Base-by-base conservation (phyloP, 2,888 invertebrate genomes). In the Palloptera scutellata region DNA sequence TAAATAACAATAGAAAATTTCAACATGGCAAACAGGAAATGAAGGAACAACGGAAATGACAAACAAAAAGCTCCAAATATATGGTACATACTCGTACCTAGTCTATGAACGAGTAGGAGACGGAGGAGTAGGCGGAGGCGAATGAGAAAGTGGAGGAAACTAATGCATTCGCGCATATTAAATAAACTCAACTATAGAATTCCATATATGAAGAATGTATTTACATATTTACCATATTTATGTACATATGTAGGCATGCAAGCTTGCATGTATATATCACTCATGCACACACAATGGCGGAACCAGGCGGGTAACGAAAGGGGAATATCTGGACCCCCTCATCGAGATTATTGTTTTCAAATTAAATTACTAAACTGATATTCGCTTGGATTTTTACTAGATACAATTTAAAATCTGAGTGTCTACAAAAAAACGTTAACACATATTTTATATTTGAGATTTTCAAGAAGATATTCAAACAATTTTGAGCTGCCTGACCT, bases 1-100 rank as follows among this genome's bases (percentile, higher is more conserved):
- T 40, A 52, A 68, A 42, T 48, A 64, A 54, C 65, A 66, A 66
- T 66, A 60, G 64, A 66, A 45, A 68, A 73, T 62, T 67, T 61
- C 69, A 68, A 67, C 51, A 66, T 70, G 71, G 66, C 68, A 69
- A 68, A 74, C 73, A 70, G 73, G 73, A 74, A 67, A 70, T 71
- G 71, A 65, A 60, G 68, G 64, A 69, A 71, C 70, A 70, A 70
- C 72, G 71, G 72, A 74, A 65, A 70, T 71, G 73, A 70, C 69
- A 68, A 66, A 71, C 57, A 69, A 66, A 70, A 68, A 64, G 51
- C 68, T 57, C 48, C 64, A 17, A 61, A 64, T 55, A 62, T 42
- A 40, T 54, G 65, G 60, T n/a, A n/a, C n/a, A n/a, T n/a, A n/a
- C n/a, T n/a, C n/a, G n/a, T n/a, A n/a, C n/a, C n/a, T n/a, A n/a